A percentile compares a stretch with the other conserved stretches of the same genome.
Evolutionary conservation across 2,888 invertebrate species (phyloP).

Genomic region (Polylopha cassiicola): DNA sequence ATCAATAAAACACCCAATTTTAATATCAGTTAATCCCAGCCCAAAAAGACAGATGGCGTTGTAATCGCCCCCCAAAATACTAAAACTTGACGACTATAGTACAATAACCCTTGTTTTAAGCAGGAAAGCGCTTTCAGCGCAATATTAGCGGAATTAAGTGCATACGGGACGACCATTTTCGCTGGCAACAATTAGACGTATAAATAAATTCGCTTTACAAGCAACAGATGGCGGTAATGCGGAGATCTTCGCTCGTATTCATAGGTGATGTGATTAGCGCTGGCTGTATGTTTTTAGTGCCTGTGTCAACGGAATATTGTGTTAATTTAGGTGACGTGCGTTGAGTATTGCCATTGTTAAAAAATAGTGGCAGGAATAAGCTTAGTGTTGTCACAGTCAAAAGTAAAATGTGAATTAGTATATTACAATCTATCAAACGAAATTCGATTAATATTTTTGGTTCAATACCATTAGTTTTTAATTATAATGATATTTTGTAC

Average conservation of each 20-base stretch:
- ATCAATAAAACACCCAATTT: conserved; percentile 21
- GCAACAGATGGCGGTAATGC: conserved; percentile 69
- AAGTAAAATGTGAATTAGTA: too few relatives aligned
- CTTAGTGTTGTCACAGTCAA: too few relatives aligned
- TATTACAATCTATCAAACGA: too few relatives aligned
- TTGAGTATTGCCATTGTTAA: too few relatives aligned
- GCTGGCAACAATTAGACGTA: conserved; percentile 69
- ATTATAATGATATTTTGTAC: too few relatives aligned
- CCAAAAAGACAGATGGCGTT: conserved; percentile 43
- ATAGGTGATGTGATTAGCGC: conserved; percentile 67
- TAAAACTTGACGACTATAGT: conserved; percentile 59
- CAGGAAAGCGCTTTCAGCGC: conserved; percentile 58
- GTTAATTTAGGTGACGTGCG: too few relatives aligned
- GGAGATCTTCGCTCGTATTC: conserved; percentile 63
- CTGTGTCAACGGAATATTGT: too few relatives aligned
- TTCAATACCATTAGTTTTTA: too few relatives aligned
- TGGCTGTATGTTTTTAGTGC: too few relatives aligned
- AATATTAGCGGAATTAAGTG: conserved; percentile 70
- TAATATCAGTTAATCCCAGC: conserved; percentile 23
- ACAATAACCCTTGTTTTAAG: conserved; percentile 58
- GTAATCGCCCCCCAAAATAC: conserved; percentile 30
- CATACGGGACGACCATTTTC: conserved; percentile 61
- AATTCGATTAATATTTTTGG: too few relatives aligned
- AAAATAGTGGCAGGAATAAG: too few relatives aligned
- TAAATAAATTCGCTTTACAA: conserved; percentile 70